These are phyloP conservation scores for Leptopterna dolabrata DNA, from an alignment of 2,888 invertebrate genomes.

Conservation along the genomic window DNA sequence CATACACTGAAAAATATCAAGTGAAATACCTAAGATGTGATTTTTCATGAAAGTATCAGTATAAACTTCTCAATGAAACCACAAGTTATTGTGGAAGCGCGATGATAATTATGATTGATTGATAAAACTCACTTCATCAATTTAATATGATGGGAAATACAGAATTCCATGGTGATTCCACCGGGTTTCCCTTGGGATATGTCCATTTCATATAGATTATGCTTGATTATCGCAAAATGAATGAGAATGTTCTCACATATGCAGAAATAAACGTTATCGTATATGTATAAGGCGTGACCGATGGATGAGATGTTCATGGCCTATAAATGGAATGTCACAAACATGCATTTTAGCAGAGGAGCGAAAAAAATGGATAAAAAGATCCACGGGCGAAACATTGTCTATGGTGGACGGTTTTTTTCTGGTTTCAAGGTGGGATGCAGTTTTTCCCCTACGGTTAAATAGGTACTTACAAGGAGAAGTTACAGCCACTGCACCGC, in stretches of 20 bases:
- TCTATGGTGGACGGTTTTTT: no score
- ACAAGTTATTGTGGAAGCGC: no score
- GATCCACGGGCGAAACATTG: no score
- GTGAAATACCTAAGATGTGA: neutral
- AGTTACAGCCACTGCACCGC: no score
- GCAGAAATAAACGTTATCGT: conserved; percentile 54
- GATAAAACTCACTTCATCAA: conserved; percentile 35
- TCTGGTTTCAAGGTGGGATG: no score
- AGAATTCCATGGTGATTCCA: conserved; percentile 26
- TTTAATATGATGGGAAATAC: conserved; percentile 47
- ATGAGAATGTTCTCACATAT: conserved; percentile 50
- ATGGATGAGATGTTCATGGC: conserved; percentile 45
- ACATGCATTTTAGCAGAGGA: no score
- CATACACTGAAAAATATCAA: conserved; percentile 15
- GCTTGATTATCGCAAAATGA: conserved; percentile 49
- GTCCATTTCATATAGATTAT: conserved; percentile 49
- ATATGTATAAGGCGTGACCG: conserved; percentile 55
- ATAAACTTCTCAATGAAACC: no score
- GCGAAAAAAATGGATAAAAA: no score
- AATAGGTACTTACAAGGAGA: no score
- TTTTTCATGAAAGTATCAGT: no score
- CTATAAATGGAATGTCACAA: neutral
- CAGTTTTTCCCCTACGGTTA: no score
- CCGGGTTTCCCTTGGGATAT: conserved; percentile 13
- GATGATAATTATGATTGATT: no score